Base-by-base conservation (phyloP, 2,113 vertebrate genomes). In the Onychorhynchus coronatus region DNA sequence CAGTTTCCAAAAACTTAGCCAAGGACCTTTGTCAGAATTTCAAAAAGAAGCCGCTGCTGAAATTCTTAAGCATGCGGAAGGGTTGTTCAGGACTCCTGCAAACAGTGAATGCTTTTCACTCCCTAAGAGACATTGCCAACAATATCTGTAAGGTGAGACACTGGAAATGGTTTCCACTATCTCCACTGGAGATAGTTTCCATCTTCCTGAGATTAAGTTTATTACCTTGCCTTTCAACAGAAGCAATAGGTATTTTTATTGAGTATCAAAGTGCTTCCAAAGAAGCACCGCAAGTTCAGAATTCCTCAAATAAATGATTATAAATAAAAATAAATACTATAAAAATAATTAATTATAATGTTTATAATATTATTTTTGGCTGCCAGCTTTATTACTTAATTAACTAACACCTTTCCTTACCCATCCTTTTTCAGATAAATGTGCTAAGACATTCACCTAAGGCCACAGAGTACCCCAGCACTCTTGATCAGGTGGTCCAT, bases 11-110 rank as follows among this genome's bases (percentile, higher is more conserved):
- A 81, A 92, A 30, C 63, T 47, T 37, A 95, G 83, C 91, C 94
- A 93, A 91, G 93, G 75, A 81, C 33, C 89, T 95, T 93, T 75
- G 73, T 93, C 47, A 71, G 65, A 81, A 93, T 92, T 89, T 86
- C 27, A 16, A 92, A 95, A 81, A 73, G 73, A 93, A 93, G 93
- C 83, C 37, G 21, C 89, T 89, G 56, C 65, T 87, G 91, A 95
- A 95, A 95, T 95, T 96, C 94, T 92, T 95, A 53, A 67, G 91
- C 76, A 65, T 2, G 13, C 23, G 2, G 62, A 93, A 91, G 76
- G 83, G 95, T 89, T 96, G 95, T 87, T 95, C 80, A 44, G 93
- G 73, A 37, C 19, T 87, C 50, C 72, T 72, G 65, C 61, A 59
- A 93, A 67, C 31, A 84, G 61, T 17, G 7, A 80, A 59, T 13